phyloP scores from a whole-genome alignment of 92 coral and sea anemone genomes.

The Umimayanthus kanabou region DNA sequence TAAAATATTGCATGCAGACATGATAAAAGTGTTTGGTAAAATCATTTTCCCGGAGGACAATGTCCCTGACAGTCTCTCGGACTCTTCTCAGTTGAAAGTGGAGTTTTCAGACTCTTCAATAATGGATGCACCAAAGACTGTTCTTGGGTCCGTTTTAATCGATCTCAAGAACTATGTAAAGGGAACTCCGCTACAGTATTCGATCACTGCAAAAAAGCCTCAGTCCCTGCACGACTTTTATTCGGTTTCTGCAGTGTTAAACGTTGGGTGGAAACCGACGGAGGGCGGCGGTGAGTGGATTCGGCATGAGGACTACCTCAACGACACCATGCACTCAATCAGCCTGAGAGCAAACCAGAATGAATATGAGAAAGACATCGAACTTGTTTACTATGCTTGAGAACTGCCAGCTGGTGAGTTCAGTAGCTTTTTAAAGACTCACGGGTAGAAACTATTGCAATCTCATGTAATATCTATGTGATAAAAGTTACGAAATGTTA shows the following conservation, averaged over 20 bases:
- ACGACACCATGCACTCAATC: slow-evolving; percentile 49
- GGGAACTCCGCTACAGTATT: slow-evolving; percentile 47
- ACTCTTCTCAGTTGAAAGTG: slow-evolving; percentile 41
- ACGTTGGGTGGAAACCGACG: slow-evolving; percentile 57
- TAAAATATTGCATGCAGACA: not conserved
- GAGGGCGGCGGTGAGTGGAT: slow-evolving; percentile 48
- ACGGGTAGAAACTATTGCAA: not conserved
- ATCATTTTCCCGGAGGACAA: slow-evolving; percentile 26
- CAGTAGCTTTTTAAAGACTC: not conserved
- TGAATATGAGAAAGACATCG: slow-evolving; percentile 35
- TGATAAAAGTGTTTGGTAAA: slow-evolving; percentile 39
- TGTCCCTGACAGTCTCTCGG: slow-evolving; percentile 19
- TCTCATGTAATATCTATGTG: not conserved
- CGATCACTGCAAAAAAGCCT: slow-evolving; percentile 52
- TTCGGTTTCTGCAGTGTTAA: slow-evolving; percentile 58
- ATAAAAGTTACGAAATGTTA: too few relatives aligned
- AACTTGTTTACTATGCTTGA: slow-evolving; percentile 35
- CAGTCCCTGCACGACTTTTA: slow-evolving; percentile 5
- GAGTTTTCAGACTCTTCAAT: slow-evolving; percentile 47
- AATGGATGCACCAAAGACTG: slow-evolving; percentile 41
- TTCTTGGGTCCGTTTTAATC: slow-evolving; percentile 39
- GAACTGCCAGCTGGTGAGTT: not conserved
- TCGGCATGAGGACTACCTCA: slow-evolving; percentile 40
- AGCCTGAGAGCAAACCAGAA: slow-evolving; percentile 31
- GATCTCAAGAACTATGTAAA: slow-evolving; percentile 21